phyloP scores from a whole-genome alignment of 2,888 invertebrate species.

The Tiphia femorata region DNA sequence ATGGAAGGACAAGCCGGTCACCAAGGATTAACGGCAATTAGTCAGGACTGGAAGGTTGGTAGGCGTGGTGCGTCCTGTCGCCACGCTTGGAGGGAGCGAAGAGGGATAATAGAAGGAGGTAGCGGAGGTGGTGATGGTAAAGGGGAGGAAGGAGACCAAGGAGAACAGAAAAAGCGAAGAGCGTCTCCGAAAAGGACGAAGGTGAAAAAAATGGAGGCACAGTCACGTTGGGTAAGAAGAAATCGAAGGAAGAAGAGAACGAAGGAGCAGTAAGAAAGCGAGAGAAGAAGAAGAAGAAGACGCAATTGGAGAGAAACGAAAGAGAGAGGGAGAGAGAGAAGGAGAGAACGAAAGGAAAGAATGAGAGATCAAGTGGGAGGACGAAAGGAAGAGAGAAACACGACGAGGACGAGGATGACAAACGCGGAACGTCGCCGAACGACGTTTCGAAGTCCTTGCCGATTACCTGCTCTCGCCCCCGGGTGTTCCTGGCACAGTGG shows the following conservation, averaged over 20 bases:
- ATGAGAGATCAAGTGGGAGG: too few relatives aligned
- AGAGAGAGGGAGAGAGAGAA: too few relatives aligned
- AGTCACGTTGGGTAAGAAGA: too few relatives aligned
- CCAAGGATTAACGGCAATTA: constrained; percentile 50
- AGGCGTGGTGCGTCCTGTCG: constrained; percentile 47
- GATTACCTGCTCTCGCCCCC: constrained; percentile 35
- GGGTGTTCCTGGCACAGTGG: constrained; percentile 40
- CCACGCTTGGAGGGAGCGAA: constrained; percentile 25
- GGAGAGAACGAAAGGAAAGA: too few relatives aligned
- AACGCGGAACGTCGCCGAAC: neutral
- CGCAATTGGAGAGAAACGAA: too few relatives aligned
- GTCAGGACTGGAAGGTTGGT: constrained; percentile 33
- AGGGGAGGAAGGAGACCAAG: too few relatives aligned
- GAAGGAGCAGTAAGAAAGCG: too few relatives aligned
- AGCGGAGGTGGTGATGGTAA: too few relatives aligned
- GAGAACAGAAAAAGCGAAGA: too few relatives aligned
- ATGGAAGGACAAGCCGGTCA: constrained; percentile 23
- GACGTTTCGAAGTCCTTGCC: constrained; percentile 21
- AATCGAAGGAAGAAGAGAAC: too few relatives aligned
- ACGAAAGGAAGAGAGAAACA: neutral
- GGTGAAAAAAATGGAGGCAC: too few relatives aligned
- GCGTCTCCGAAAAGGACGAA: neutral
- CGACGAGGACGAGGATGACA: neutral
- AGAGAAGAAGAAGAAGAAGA: neutral
- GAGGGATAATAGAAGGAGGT: neutral